Percentiles rank a stretch among this genome's conserved stretches.
Conservation (phyloP, 2,888 invertebrate species). For the Leucozona laternaria region DNA sequence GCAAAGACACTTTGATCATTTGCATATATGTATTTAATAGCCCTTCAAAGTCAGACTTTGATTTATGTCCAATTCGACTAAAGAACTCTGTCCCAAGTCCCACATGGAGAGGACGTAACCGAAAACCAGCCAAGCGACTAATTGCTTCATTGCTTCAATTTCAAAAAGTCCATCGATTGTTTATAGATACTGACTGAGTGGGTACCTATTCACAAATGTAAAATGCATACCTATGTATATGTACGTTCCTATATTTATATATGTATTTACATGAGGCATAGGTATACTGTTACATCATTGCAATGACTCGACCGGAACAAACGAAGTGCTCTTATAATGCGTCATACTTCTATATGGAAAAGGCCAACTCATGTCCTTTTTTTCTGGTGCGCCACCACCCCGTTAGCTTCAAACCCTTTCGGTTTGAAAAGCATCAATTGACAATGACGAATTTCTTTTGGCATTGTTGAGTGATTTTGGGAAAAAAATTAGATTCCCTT, state of each 20-base stretch:
- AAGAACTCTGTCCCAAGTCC: slow-evolving; percentile 26
- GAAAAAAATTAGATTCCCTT: slow-evolving; percentile 18
- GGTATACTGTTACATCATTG: slow-evolving; percentile 16
- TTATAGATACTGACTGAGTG: slow-evolving; percentile 3
- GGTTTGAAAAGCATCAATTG: slow-evolving; percentile 34
- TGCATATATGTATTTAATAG: slow-evolving; percentile 25
- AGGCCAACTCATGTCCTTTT: slow-evolving; percentile 20
- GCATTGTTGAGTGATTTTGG: slow-evolving; percentile 32
- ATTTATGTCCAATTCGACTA: slow-evolving; percentile 28
- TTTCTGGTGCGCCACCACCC: background rate
- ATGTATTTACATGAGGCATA: background rate
- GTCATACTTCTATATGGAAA: slow-evolving; percentile 1
- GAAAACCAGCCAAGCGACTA: slow-evolving; percentile 50
- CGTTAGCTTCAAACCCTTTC: slow-evolving; percentile 10
- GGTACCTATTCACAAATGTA: background rate
- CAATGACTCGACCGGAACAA: slow-evolving; percentile 29
- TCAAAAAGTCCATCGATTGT: slow-evolving; percentile 30
- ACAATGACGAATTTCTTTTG: slow-evolving; percentile 62
- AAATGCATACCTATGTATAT: background rate
- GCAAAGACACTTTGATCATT: background rate
- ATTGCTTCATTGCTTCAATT: slow-evolving; percentile 49
- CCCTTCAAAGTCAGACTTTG: slow-evolving; percentile 27
- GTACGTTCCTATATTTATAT: background rate
- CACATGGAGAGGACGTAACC: slow-evolving; percentile 15
- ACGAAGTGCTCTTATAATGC: slow-evolving; percentile 20